Evolutionary conservation across 1,140 invertebrate species (phyloP), one percentile per base, ranked within the genome.

Genomic region (Drosophila murphyi): DNA sequence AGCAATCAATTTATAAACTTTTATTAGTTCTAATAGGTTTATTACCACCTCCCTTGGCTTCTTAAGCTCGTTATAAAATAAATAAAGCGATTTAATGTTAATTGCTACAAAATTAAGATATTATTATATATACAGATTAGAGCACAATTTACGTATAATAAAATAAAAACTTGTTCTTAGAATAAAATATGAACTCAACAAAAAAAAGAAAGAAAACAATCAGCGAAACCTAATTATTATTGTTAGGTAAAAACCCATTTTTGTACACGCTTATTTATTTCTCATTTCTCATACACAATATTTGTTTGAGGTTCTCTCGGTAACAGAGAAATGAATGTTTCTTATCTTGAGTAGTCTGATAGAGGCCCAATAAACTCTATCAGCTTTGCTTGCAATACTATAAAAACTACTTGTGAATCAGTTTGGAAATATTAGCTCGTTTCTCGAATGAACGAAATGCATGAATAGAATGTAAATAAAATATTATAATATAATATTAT

Each of bases 311-410:
- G 34, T 54, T 54, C 12, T 37, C 34, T 20, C 28, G 8, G 4
- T 10, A 48, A 43, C 45, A 48, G 20, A 20, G 20, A 20, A 0
- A 20, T 20, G 20, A 20, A 1, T 20, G 20, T 20, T 20, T 54
- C 52, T 55, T 55, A 55, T 55, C 52, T 55, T 39, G 37, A 39
- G 52, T 37, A 43, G 7, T 39, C 7, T 8, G 6, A 39, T 10
- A 39, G 37, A 39, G 37, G n/a, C n/a, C 0, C 12, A 35, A 54
- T 55, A 20, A 37, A 2, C 34, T 39, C 52, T 55, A 55, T 39
- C 34, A 37, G 35, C 3, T 55, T 37, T 20, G 52, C 35, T 39
- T 37, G 34, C 52, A 55, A 35, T 39, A 37, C 20, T 8, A 55
- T 52, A 54, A 54, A 35, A 20, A 55, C n/a, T 37, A 37, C 7